These are phyloP conservation scores for Thamnophis elegans DNA, from an alignment of 2,797 vertebrate species.

Conservation along the genomic window DNA sequence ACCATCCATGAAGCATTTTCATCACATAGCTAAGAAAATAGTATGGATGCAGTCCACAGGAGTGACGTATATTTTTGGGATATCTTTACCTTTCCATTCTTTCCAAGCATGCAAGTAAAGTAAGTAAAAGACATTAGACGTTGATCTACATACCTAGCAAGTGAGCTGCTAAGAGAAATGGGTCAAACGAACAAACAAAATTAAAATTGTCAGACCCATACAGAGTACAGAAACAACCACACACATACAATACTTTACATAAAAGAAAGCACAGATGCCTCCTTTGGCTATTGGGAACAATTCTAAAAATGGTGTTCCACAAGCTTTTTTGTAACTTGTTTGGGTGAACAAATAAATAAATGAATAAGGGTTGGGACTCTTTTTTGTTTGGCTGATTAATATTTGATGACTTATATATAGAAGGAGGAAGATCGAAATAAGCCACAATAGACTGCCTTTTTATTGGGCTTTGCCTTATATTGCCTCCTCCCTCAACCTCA, in stretches of 20 bases:
- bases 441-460: not conserved
- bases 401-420: conserved; percentile 26
- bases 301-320: not conserved
- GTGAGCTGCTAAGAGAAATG: not conserved
- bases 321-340: not conserved
- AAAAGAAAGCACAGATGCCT: not conserved
- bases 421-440: conserved; percentile 13
- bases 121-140: not conserved
- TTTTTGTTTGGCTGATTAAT: not conserved
- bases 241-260: not conserved
- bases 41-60: not conserved
- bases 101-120: not conserved
- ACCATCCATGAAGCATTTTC: not conserved
- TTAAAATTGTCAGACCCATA: not conserved
- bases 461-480: not conserved
- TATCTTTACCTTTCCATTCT: not conserved
- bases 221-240: not conserved
- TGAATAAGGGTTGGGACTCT: not conserved
- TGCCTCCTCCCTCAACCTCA: not conserved
- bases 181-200: not conserved
- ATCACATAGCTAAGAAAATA: not conserved
- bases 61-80: not conserved
- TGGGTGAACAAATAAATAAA: not conserved
- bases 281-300: not conserved
- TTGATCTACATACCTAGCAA: not conserved